These are phyloP conservation scores for Limulus polyphemus DNA, from an alignment of 2,888 invertebrate species.

Conservation along the genomic window DNA sequence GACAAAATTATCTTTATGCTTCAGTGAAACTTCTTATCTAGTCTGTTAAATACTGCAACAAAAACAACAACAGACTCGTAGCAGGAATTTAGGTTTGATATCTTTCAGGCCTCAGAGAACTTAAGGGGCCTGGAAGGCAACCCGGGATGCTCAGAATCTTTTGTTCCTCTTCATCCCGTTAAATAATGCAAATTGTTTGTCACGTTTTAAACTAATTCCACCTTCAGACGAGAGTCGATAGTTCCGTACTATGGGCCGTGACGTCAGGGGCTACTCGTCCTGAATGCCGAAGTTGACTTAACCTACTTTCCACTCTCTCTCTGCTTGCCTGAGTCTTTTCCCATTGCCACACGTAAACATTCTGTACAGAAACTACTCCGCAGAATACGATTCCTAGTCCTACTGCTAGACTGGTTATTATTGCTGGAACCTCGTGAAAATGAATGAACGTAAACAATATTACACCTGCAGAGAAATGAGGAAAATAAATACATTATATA, in stretches of 20 bases:
- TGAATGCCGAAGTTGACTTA: slow-evolving; percentile 16
- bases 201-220: too few relatives aligned
- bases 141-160: too few relatives aligned
- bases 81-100: too few relatives aligned
- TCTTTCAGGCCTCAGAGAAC: too few relatives aligned
- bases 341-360: slow-evolving; percentile 78
- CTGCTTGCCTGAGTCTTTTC: slow-evolving; percentile 34
- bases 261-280: slow-evolving; percentile 4
- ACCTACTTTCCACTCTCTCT: slow-evolving; percentile 24
- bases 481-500: too few relatives aligned
- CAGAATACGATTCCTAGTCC: slow-evolving; percentile 85
- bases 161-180: too few relatives aligned
- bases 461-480: slow-evolving; percentile 50
- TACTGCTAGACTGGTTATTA: slow-evolving; percentile 75
- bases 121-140: too few relatives aligned
- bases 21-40: too few relatives aligned
- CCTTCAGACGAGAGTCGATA: slow-evolving; percentile 53
- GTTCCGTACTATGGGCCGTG: slow-evolving; percentile 36
- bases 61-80: too few relatives aligned
- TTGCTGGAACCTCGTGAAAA: slow-evolving; percentile 80
- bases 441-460: slow-evolving; percentile 84
- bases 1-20: too few relatives aligned
- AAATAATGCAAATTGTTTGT: too few relatives aligned
- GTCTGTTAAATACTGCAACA: too few relatives aligned
- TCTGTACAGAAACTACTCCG: slow-evolving; percentile 85